Percentiles rank a stretch among this genome's conserved stretches.
phyloP scores from a whole-genome alignment of 2,888 invertebrate genomes.

The Hypsopygia costalis region DNA sequence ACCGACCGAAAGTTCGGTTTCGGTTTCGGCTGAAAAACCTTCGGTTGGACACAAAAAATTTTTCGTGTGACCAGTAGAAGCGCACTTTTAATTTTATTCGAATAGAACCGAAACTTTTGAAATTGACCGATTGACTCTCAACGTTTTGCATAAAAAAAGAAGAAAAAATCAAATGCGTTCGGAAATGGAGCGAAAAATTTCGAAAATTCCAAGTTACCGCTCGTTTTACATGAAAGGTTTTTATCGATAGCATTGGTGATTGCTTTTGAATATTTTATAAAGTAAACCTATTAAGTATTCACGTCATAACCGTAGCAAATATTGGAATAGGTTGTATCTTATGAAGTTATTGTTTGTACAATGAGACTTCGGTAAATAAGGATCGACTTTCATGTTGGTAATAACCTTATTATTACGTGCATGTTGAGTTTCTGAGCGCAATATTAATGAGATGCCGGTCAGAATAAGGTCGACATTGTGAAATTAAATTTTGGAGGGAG shows the following conservation, averaged over 20 bases:
- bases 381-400: slow-evolving; percentile 5
- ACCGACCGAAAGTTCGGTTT: too few relatives aligned
- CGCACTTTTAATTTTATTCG: slow-evolving; percentile 30
- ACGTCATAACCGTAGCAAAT: slow-evolving; percentile 37
- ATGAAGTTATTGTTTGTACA: slow-evolving; percentile 35
- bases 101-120: slow-evolving; percentile 36
- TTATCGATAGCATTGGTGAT: slow-evolving; percentile 44
- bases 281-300: slow-evolving; percentile 43
- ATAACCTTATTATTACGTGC: slow-evolving; percentile 5
- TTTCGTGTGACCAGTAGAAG: too few relatives aligned
- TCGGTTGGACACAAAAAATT: too few relatives aligned
- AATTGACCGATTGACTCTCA: slow-evolving; percentile 35
- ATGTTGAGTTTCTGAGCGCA: background rate
- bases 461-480: background rate
- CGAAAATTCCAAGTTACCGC: slow-evolving; percentile 40
- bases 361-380: slow-evolving; percentile 17
- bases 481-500: slow-evolving; percentile 2
- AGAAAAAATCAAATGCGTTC: slow-evolving; percentile 24
- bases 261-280: slow-evolving; percentile 54
- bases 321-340: slow-evolving; percentile 32
- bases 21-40: too few relatives aligned
- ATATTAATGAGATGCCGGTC: slow-evolving; percentile 2
- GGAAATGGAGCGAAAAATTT: slow-evolving; percentile 41
- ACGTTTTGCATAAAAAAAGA: slow-evolving; percentile 19
- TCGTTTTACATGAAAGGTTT: slow-evolving; percentile 44